Evolutionary conservation across 1,140 invertebrate species (phyloP).

Genomic region (Hormaphis cornu): DNA sequence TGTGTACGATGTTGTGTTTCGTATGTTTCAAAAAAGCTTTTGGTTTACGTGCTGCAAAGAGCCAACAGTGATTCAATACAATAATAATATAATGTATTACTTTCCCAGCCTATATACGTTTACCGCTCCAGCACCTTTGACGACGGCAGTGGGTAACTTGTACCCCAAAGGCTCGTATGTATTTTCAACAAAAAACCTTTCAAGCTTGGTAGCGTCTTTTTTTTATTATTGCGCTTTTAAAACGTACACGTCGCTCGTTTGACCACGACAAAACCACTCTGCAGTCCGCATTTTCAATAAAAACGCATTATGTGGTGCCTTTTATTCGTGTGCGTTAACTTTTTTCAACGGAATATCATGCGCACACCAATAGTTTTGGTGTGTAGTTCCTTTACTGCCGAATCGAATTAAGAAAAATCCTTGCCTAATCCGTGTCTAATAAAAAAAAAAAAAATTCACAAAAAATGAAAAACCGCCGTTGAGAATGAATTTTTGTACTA

Average conservation of each 20-base stretch:
- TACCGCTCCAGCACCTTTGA: slow-evolving; percentile 8
- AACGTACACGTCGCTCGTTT: not conserved
- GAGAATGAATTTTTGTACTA: no score
- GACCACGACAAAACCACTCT: no score
- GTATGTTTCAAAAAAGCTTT: not conserved
- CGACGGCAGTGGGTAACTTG: not conserved
- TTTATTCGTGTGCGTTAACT: no score
- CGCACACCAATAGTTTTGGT: no score
- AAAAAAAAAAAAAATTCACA: no score
- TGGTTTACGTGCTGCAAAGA: slow-evolving; percentile 4
- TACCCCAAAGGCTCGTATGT: not conserved
- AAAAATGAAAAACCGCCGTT: no score
- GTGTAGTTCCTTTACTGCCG: no score
- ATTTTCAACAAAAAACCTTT: slow-evolving; percentile 1
- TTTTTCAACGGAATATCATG: no score
- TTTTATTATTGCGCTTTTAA: not conserved
- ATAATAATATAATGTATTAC: slow-evolving; percentile 24
- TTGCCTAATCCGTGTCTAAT: no score
- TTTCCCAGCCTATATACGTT: not conserved
- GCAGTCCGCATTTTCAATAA: no score
- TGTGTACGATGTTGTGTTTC: not conserved
- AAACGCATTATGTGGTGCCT: no score
- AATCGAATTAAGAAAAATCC: no score
- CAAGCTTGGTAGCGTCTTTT: not conserved
- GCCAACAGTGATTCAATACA: not conserved